A percentile compares a stretch with the other conserved stretches of the same genome.
Evolutionary conservation across 2,797 vertebrate species (phyloP).

Genomic region (Muscicapa striata): DNA sequence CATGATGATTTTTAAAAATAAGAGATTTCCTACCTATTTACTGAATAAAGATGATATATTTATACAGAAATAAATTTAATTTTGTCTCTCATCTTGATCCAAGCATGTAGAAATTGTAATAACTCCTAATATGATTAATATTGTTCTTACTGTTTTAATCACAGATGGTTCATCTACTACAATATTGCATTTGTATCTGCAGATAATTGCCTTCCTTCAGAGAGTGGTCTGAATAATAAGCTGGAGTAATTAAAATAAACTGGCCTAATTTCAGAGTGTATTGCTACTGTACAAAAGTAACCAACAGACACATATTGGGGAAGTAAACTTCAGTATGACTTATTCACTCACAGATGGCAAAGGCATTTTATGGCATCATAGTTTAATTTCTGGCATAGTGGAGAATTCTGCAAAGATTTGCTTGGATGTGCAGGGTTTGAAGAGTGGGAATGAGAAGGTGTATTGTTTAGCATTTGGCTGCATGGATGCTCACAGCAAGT

Average conservation of each 20-base stretch:
- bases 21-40: slow-evolving; percentile 19
- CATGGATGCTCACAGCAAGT: background rate
- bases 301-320: slow-evolving; percentile 35
- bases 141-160: slow-evolving; percentile 67
- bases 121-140: slow-evolving; percentile 69
- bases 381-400: background rate
- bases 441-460: background rate
- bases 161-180: slow-evolving; percentile 57
- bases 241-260: slow-evolving; percentile 72
- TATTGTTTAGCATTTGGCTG: background rate
- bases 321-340: slow-evolving; percentile 47
- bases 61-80: slow-evolving; percentile 51
- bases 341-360: slow-evolving; percentile 40
- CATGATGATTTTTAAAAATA: background rate
- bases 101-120: slow-evolving; percentile 53
- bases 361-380: slow-evolving; percentile 16
- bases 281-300: slow-evolving; percentile 53
- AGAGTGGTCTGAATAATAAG: slow-evolving; percentile 66
- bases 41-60: slow-evolving; percentile 63
- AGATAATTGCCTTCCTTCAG: slow-evolving; percentile 71
- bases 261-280: slow-evolving; percentile 52
- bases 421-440: background rate
- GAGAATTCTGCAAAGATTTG: background rate
- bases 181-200: slow-evolving; percentile 69
- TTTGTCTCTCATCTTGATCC: slow-evolving; percentile 29